These are phyloP conservation scores for Tarsius wallacei DNA, from an alignment of 2,797 vertebrate genomes.

Conservation along the genomic window DNA sequence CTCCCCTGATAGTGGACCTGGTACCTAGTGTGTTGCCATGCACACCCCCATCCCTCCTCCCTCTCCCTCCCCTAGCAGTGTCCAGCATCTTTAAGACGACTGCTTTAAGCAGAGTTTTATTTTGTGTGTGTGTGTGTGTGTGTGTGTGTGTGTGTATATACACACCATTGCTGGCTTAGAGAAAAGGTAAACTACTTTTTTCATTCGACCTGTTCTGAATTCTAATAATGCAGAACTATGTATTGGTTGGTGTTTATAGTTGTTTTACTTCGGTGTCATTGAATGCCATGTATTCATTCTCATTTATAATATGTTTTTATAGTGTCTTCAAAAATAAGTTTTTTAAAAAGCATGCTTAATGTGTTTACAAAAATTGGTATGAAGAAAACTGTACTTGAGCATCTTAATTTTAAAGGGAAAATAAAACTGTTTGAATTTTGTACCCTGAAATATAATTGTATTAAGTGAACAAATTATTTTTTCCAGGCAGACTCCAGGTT, in stretches of 20 bases:
- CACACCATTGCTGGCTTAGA: slow-evolving; percentile 61
- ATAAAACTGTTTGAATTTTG: slow-evolving; percentile 84
- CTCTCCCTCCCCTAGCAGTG: no score
- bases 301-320: slow-evolving; percentile 49
- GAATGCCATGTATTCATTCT: slow-evolving; percentile 47
- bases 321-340: slow-evolving; percentile 62
- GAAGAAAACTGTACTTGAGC: slow-evolving; percentile 73
- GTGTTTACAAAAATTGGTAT: slow-evolving; percentile 77
- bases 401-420: slow-evolving; percentile 85
- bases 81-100: no score
- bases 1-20: no score
- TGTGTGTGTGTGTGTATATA: slow-evolving; percentile 42
- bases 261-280: slow-evolving; percentile 53
- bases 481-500: slow-evolving; percentile 97
- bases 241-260: slow-evolving; percentile 15
- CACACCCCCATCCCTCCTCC: no score
- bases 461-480: slow-evolving; percentile 88
- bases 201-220: slow-evolving; percentile 72
- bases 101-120: slow-evolving; percentile 68
- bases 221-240: background rate
- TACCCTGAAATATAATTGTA: slow-evolving; percentile 84
- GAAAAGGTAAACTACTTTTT: slow-evolving; percentile 84
- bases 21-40: no score
- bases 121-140: slow-evolving; percentile 72
- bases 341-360: slow-evolving; percentile 67